Evolutionary conservation across 1,140 invertebrate genomes (phyloP).

Genomic region (Drosophila sturtevanti): DNA sequence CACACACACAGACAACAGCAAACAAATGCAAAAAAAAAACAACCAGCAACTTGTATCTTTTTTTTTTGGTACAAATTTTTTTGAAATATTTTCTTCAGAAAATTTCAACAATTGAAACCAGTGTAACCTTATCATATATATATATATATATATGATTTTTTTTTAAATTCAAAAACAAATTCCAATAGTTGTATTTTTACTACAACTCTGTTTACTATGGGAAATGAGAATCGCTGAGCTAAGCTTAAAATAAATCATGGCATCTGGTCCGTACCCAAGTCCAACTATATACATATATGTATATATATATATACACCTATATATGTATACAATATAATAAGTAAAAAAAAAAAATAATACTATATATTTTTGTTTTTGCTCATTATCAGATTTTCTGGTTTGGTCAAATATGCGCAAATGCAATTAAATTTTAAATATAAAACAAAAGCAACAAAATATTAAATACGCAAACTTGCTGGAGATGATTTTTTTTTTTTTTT

Average conservation of each 20-base stretch:
- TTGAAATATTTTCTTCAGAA: too few relatives aligned
- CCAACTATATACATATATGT: background rate
- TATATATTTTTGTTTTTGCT: constrained; percentile 7
- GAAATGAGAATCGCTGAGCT: constrained; percentile 18
- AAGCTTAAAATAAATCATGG: constrained; percentile 35
- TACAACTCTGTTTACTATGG: constrained; percentile 26
- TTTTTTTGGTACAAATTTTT: background rate
- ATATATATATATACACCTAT: background rate
- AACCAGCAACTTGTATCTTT: too few relatives aligned
- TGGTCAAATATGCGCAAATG: constrained; percentile 15
- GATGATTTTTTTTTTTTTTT: constrained; percentile 42
- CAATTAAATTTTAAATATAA: constrained; percentile 12
- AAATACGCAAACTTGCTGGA: constrained; percentile 21
- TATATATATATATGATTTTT: constrained; percentile 17
- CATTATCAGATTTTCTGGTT: constrained; percentile 16
- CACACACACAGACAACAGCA: background rate
- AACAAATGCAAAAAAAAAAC: too few relatives aligned
- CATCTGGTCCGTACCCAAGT: constrained; percentile 16
- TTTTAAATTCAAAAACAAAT: too few relatives aligned
- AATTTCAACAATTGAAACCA: too few relatives aligned
- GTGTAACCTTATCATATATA: too few relatives aligned
- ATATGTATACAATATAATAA: background rate
- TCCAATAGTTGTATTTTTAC: too few relatives aligned
- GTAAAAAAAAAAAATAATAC: background rate
- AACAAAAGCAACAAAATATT: constrained; percentile 22